Evolutionary conservation across 2,113 vertebrate species (phyloP).

Genomic region (Canis aureus): DNA sequence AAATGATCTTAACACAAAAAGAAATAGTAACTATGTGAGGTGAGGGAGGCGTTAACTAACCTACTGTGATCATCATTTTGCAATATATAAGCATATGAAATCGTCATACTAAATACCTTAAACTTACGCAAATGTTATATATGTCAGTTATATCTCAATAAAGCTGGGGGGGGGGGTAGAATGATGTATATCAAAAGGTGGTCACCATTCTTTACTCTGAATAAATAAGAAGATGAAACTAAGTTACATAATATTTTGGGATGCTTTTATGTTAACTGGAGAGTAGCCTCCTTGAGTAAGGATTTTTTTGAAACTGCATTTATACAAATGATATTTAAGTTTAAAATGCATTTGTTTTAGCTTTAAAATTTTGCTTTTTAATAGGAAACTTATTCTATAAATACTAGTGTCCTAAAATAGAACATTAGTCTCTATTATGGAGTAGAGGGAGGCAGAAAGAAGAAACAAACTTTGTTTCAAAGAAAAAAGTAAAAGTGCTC

Average conservation of each 20-base stretch:
- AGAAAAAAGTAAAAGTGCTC: slow-evolving; percentile 4
- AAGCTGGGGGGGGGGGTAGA: not conserved
- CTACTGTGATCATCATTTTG: not conserved
- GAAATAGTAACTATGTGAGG: not conserved
- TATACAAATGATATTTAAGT: slow-evolving; percentile 45
- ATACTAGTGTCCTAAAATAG: not conserved
- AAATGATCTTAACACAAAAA: not conserved
- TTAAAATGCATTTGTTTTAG: slow-evolving; percentile 49
- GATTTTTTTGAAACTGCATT: slow-evolving; percentile 40
- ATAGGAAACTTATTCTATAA: slow-evolving; percentile 11
- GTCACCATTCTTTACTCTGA: not conserved
- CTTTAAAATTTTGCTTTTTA: slow-evolving; percentile 27
- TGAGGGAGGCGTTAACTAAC: not conserved
- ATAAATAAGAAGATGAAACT: slow-evolving; percentile 36
- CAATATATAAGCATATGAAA: not conserved
- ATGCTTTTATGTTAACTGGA: slow-evolving; percentile 52
- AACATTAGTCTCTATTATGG: not conserved
- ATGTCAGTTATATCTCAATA: not conserved
- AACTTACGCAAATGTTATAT: not conserved
- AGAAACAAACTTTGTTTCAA: slow-evolving; percentile 41
- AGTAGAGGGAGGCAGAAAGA: not conserved
- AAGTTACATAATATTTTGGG: not conserved
- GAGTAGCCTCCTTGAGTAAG: not conserved
- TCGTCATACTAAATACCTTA: not conserved
- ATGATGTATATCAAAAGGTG: not conserved